Conservation (phyloP, 2,797 vertebrate genomes). For the Artibeus lituratus region DNA sequence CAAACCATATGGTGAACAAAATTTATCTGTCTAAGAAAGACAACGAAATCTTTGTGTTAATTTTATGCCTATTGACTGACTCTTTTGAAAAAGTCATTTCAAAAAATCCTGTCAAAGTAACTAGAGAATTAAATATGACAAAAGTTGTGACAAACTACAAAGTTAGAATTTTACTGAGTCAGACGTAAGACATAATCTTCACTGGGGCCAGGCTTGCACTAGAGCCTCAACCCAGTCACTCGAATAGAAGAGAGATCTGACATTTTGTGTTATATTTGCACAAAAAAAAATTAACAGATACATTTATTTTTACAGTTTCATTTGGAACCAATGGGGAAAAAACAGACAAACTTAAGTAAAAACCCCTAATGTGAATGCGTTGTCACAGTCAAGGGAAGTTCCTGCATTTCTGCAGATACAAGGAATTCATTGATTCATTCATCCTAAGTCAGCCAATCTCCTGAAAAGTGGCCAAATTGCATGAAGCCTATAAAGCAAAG, state of each 20-base stretch:
- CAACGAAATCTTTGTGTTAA: constrained; percentile 20
- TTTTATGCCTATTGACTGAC: constrained; percentile 19
- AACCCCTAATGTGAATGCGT: background rate
- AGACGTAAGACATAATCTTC: constrained; percentile 22
- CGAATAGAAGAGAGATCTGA: constrained; percentile 1
- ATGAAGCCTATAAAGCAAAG: background rate
- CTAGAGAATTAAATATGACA: constrained; percentile 43
- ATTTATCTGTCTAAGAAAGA: background rate
- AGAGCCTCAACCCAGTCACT: constrained; percentile 45
- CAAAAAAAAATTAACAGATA: background rate
- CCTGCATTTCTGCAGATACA: constrained; percentile 22
- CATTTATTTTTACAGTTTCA: constrained; percentile 33
- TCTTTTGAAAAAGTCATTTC: constrained; percentile 44
- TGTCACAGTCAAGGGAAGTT: background rate
- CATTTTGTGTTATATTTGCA: constrained; percentile 29
- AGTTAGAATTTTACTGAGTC: constrained; percentile 48
- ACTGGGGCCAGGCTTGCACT: background rate
- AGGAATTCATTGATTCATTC: constrained; percentile 15
- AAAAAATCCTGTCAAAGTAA: constrained; percentile 41
- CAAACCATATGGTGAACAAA: background rate
- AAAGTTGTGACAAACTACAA: constrained; percentile 24
- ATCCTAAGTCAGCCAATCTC: rapidly evolving
- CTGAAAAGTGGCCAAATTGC: background rate
- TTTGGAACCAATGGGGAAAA: constrained; percentile 35
- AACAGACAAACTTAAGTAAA: constrained; percentile 18